These are phyloP conservation scores for Tachycineta bicolor DNA, from an alignment of 2,113 vertebrate genomes.

Conservation along the genomic window DNA sequence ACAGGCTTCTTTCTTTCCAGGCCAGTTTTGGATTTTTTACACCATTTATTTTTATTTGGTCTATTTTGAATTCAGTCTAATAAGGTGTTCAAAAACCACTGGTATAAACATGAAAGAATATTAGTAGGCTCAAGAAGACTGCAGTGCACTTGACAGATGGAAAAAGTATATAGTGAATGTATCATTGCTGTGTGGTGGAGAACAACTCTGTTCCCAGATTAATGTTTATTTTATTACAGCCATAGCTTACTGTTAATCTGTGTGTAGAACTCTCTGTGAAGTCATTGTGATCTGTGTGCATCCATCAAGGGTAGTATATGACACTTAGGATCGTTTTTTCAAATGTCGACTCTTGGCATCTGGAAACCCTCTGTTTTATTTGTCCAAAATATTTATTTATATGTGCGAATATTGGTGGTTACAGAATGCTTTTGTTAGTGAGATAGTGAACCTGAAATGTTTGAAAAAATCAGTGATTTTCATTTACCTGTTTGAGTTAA, in stretches of 20 bases:
- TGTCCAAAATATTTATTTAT: background rate
- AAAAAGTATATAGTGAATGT: constrained; percentile 30
- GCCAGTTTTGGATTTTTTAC: background rate
- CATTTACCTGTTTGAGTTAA: background rate
- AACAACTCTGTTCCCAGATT: constrained; percentile 23
- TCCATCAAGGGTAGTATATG: background rate
- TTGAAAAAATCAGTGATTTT: background rate
- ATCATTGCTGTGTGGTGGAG: constrained; percentile 28
- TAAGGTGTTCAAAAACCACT: background rate
- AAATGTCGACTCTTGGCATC: background rate
- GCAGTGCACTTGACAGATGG: constrained; percentile 17
- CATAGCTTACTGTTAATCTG: constrained; percentile 26
- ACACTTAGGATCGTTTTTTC: background rate
- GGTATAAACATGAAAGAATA: background rate
- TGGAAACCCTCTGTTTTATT: background rate
- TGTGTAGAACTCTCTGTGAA: constrained; percentile 10
- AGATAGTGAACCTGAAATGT: background rate
- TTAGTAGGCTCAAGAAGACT: background rate
- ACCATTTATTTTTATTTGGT: background rate
- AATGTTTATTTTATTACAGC: constrained; percentile 45
- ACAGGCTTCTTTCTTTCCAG: background rate
- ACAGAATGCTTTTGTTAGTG: background rate
- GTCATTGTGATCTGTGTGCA: background rate
- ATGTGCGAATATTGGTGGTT: background rate
- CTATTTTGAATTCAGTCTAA: background rate